Conservation (phyloP, 2,888 invertebrate genomes). For the Agonopterix alstromeriana region DNA sequence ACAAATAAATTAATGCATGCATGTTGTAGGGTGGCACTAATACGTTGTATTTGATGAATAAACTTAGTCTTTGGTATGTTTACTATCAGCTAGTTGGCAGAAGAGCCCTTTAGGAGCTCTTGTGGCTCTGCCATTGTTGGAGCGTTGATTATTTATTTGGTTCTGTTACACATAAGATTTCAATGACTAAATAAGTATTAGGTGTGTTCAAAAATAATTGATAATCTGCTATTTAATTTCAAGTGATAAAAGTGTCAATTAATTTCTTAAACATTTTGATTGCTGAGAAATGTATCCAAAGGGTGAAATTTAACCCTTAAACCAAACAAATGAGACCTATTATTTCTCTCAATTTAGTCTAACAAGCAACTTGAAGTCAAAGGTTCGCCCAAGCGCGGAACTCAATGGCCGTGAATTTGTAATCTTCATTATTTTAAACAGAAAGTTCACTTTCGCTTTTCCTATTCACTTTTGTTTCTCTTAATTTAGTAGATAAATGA, state of each 20-base stretch:
- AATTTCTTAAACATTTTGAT: conserved; percentile 30
- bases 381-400: conserved; percentile 68
- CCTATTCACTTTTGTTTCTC: conserved; percentile 45
- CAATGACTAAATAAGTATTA: too few relatives aligned
- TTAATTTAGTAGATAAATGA: conserved; percentile 22
- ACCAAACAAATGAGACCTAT: conserved; percentile 72
- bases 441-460: conserved; percentile 53
- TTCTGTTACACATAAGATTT: too few relatives aligned
- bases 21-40: too few relatives aligned
- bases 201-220: not conserved
- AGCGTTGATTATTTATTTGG: too few relatives aligned
- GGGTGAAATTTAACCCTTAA: conserved; percentile 54
- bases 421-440: conserved; percentile 73
- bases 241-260: conserved; percentile 19
- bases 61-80: too few relatives aligned
- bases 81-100: too few relatives aligned
- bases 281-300: conserved; percentile 43
- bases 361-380: conserved; percentile 71
- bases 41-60: too few relatives aligned
- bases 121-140: too few relatives aligned
- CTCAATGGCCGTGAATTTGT: conserved; percentile 75
- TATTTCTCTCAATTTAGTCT: conserved; percentile 75
- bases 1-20: too few relatives aligned
- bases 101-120: too few relatives aligned
- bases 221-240: not conserved